These are phyloP conservation scores for Oscheius myriophilus DNA, from an alignment of 2,888 invertebrate genomes.

Conservation along the genomic window DNA sequence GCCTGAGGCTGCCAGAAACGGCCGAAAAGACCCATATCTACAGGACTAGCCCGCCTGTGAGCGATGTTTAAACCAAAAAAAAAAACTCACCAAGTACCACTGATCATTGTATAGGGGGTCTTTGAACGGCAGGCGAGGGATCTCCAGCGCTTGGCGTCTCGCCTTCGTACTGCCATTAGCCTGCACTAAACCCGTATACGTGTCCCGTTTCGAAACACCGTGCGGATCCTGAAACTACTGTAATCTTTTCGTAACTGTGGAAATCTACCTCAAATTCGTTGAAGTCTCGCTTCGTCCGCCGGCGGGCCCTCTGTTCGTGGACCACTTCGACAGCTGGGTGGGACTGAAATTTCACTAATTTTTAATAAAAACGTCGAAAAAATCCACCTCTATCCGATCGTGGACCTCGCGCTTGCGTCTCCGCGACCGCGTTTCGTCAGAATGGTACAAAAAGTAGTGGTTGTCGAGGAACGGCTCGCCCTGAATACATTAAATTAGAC, in stretches of 20 bases:
- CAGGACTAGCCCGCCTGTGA: no score
- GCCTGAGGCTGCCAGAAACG: not conserved
- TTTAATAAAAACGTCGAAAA: not conserved
- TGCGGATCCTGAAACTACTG: constrained; percentile 8
- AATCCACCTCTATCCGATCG: constrained; percentile 35
- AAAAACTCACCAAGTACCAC: constrained; percentile 70
- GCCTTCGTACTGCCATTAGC: not conserved
- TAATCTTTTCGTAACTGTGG: not conserved
- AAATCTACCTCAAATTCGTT: constrained; percentile 34
- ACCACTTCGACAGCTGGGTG: constrained; percentile 61
- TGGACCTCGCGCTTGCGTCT: constrained; percentile 57
- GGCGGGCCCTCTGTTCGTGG: constrained; percentile 55
- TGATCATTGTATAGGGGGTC: constrained; percentile 71
- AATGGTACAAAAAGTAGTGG: constrained; percentile 67
- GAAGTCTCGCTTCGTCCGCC: constrained; percentile 64
- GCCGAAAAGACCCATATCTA: not conserved
- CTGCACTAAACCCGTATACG: not conserved
- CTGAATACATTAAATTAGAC: constrained; percentile 27
- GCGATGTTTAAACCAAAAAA: no score
- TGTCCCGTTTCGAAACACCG: constrained; percentile 6
- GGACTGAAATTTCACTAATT: constrained; percentile 13
- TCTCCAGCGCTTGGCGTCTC: constrained; percentile 38
- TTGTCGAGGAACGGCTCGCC: constrained; percentile 67
- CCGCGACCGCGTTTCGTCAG: constrained; percentile 40
- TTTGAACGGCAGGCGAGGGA: constrained; percentile 66